Evolutionary conservation across 2,113 vertebrate species (phyloP).

Genomic region (Oenanthe melanoleuca): DNA sequence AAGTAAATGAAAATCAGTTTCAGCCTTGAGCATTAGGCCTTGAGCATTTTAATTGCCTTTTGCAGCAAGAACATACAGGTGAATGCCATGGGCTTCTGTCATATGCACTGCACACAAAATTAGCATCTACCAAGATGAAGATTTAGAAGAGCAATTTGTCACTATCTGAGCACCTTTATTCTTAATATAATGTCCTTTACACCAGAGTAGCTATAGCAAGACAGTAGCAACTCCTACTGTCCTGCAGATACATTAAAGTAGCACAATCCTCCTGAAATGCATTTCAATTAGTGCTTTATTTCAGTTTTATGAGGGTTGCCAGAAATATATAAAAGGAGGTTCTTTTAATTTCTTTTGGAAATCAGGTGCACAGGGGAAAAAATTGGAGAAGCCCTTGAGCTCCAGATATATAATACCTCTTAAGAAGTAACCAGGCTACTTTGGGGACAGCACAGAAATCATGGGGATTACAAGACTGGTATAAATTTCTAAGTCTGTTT

Average conservation of each 20-base stretch:
- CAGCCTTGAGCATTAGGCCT: not conserved
- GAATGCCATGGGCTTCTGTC: not conserved
- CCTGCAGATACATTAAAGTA: not conserved
- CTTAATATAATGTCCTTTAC: not conserved
- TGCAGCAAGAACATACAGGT: not conserved
- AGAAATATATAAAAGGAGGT: not conserved
- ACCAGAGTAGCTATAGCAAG: not conserved
- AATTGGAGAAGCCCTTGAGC: accelerated
- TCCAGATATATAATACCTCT: not conserved
- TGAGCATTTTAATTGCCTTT: not conserved
- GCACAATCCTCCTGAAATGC: not conserved
- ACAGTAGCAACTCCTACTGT: not conserved
- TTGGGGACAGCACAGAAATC: not conserved
- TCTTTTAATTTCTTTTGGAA: not conserved
- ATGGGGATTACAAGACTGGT: not conserved
- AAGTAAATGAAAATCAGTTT: not conserved
- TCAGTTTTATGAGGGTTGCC: not conserved
- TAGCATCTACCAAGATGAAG: not conserved
- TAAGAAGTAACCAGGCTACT: not conserved
- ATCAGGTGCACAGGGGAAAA: not conserved
- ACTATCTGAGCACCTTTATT: not conserved
- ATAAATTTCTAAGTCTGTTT: not conserved
- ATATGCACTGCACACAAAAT: not conserved
- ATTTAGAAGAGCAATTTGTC: not conserved
- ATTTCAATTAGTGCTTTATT: not conserved